Evolutionary conservation across 2,113 vertebrate species (phyloP).

Genomic region (Xiphias gladius): DNA sequence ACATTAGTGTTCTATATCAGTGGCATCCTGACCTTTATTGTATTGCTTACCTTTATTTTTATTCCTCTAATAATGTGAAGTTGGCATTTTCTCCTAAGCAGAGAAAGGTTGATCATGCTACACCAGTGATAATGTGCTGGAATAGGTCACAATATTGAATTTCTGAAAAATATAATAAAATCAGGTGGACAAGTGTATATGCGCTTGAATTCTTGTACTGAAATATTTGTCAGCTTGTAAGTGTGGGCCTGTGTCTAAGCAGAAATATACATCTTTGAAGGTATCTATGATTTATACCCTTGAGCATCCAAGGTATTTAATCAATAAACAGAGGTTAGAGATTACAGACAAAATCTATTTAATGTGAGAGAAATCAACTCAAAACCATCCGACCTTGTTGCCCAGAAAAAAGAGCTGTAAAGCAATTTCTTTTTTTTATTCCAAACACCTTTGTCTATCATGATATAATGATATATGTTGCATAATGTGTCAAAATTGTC

Average conservation of each 20-base stretch:
- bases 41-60: neutral
- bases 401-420: slow-evolving; percentile 8
- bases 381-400: slow-evolving; percentile 1
- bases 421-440: neutral
- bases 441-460: neutral
- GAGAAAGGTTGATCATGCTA: neutral
- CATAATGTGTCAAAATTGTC: neutral
- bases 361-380: slow-evolving; percentile 29
- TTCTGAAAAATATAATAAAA: neutral
- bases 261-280: slow-evolving; percentile 1
- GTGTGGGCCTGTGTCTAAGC: neutral
- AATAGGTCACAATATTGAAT: slow-evolving; percentile 17
- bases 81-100: neutral
- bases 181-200: neutral
- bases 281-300: slow-evolving; percentile 14
- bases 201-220: neutral
- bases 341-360: slow-evolving; percentile 29
- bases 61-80: neutral
- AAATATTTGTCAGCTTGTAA: slow-evolving; percentile 1
- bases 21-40: neutral
- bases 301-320: slow-evolving; percentile 5
- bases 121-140: neutral
- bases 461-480: too few relatives aligned
- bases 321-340: slow-evolving; percentile 26
- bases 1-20: neutral